Conservation (phyloP, 1,140 invertebrate genomes). For the Cherax destructor region DNA sequence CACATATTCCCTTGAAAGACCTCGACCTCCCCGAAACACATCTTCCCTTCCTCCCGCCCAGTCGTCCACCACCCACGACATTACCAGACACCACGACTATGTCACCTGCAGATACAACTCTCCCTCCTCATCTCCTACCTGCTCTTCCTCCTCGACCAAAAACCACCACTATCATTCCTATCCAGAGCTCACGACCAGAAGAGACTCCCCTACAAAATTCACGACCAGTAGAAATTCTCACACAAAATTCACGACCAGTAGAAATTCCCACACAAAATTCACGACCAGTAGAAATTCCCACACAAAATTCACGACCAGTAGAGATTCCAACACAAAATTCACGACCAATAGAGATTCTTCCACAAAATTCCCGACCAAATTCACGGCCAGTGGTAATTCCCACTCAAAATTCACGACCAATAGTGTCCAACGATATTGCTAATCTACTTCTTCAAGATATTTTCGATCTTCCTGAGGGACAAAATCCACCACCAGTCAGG, state of each 20-base stretch:
- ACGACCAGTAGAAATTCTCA: neutral
- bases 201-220: conserved; percentile 2
- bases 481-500: conserved; percentile 25
- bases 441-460: conserved; percentile 47
- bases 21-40: conserved; percentile 3
- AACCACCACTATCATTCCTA: conserved; percentile 8
- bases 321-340: neutral
- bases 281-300: neutral
- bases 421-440: conserved; percentile 37
- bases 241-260: conserved; percentile 5
- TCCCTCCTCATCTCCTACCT: neutral
- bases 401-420: conserved; percentile 24
- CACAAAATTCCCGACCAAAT: neutral
- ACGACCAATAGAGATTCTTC: neutral
- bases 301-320: neutral
- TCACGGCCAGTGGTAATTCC: neutral
- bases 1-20: neutral
- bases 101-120: conserved; percentile 8
- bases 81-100: neutral
- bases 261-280: conserved; percentile 13
- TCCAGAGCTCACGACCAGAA: too few species aligned
- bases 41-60: conserved; percentile 19
- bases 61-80: neutral
- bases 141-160: neutral
- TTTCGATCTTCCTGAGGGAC: conserved; percentile 30